These are phyloP conservation scores for Oppia nitens DNA, from an alignment of 1,140 invertebrate species.

Conservation along the genomic window DNA sequence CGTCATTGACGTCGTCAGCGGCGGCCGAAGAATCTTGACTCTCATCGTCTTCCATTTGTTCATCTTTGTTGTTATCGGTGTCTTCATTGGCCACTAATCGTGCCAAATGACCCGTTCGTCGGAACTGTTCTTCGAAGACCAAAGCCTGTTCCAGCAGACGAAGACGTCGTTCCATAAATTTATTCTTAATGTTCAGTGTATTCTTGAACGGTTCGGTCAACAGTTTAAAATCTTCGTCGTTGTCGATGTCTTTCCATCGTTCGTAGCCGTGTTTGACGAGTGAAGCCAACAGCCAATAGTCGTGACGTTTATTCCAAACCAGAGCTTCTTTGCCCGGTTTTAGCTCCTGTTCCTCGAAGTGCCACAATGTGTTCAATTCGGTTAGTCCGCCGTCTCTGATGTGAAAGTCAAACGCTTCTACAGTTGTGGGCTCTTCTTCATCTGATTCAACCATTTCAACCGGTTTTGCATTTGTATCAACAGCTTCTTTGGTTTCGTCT, in stretches of 20 bases:
- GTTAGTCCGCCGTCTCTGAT: conserved; percentile 10
- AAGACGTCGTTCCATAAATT: conserved; percentile 11
- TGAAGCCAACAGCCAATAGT: conserved; percentile 10
- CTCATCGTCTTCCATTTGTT: background rate
- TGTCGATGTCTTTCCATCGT: conserved; percentile 3
- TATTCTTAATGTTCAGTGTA: background rate
- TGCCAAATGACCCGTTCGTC: background rate
- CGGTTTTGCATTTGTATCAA: too few species aligned
- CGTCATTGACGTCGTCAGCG: background rate
- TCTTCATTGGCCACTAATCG: background rate
- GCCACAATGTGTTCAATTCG: conserved; percentile 9
- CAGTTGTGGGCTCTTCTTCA: background rate
- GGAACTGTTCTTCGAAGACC: conserved; percentile 10
- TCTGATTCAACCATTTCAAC: too few species aligned
- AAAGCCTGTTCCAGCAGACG: conserved; percentile 9
- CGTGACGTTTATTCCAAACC: conserved; percentile 9
- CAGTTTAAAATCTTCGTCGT: conserved; percentile 7
- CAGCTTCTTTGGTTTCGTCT: too few species aligned
- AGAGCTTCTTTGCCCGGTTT: background rate
- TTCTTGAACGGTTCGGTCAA: conserved; percentile 9
- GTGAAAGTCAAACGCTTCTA: conserved; percentile 5
- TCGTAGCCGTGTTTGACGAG: conserved; percentile 12
- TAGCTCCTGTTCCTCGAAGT: conserved; percentile 11
- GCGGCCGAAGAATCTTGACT: background rate
- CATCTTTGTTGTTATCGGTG: background rate